Percentiles rank a stretch among this genome's conserved stretches.
These are phyloP conservation scores for Tenthredo mesomela DNA, from an alignment of 2,888 invertebrate genomes.

Conservation along the genomic window DNA sequence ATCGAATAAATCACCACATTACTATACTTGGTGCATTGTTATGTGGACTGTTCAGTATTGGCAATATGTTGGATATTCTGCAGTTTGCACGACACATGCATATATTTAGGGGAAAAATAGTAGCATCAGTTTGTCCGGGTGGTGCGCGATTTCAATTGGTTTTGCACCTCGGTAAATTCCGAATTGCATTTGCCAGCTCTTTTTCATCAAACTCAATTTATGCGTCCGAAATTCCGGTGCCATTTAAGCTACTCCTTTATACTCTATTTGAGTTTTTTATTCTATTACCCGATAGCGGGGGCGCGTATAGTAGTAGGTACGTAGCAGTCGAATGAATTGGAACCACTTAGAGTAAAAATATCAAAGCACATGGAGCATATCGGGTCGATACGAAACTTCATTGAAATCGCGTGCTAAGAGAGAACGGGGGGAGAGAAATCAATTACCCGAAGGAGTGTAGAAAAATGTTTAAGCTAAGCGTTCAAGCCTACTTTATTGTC, in stretches of 20 bases:
- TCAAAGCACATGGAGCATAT: conserved; percentile 49
- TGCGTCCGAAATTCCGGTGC: background rate
- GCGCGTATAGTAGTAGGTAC: too few species aligned
- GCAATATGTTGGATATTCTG: conserved; percentile 28
- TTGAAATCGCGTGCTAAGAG: conserved; percentile 58
- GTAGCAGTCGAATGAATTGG: conserved; percentile 59
- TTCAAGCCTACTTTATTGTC: conserved; percentile 49
- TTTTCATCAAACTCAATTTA: conserved; percentile 35
- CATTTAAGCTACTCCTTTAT: background rate
- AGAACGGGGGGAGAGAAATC: conserved; percentile 59
- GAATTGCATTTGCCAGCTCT: conserved; percentile 34
- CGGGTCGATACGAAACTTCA: conserved; percentile 53
- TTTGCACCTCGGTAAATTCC: conserved; percentile 2
- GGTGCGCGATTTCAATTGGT: background rate
- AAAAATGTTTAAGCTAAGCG: conserved; percentile 50
- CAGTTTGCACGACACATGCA: conserved; percentile 19
- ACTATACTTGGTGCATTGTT: conserved; percentile 14
- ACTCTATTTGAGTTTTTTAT: background rate
- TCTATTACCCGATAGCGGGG: too few species aligned
- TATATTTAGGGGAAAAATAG: conserved; percentile 33
- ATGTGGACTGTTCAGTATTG: background rate
- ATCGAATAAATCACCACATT: conserved; percentile 33
- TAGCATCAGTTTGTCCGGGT: conserved; percentile 23
- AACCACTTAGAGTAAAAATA: conserved; percentile 52
- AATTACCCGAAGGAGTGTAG: conserved; percentile 59